phyloP scores from a whole-genome alignment of 2,113 vertebrate species.

The Rana temporaria region DNA sequence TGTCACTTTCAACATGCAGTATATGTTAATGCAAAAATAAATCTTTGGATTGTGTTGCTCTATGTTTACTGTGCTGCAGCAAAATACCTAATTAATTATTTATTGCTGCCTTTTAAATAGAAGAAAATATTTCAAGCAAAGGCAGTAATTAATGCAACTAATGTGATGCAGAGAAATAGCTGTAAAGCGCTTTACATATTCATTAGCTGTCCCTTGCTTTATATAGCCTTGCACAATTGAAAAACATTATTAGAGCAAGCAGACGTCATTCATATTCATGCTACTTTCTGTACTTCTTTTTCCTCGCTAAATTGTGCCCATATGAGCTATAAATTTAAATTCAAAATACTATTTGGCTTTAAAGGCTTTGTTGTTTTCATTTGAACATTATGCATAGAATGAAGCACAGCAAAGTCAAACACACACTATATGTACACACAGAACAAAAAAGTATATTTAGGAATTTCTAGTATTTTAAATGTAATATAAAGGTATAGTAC shows the following conservation, averaged over 20 bases:
- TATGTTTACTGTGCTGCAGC: not conserved
- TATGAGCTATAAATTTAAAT: conserved; percentile 11
- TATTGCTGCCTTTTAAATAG: conserved; percentile 9
- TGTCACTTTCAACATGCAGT: no score
- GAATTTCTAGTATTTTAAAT: no score
- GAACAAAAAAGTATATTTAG: no score
- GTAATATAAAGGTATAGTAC: no score
- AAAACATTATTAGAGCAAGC: conserved; percentile 16
- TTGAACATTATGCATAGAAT: not conserved
- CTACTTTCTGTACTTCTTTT: conserved; percentile 12
- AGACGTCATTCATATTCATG: conserved; percentile 31
- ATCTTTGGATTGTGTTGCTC: not conserved
- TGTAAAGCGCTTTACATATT: conserved; percentile 32
- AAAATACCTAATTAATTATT: conserved; percentile 12
- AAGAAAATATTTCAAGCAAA: conserved; percentile 6
- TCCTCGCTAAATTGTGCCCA: conserved; percentile 5
- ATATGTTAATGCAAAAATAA: not conserved
- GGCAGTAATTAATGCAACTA: conserved; percentile 26
- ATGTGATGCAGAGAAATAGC: conserved; percentile 15
- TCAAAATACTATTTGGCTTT: not conserved
- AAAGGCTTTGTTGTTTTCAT: conserved; percentile 20
- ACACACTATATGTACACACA: not conserved
- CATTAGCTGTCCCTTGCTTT: conserved; percentile 34
- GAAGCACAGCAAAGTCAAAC: not conserved
- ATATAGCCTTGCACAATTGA: conserved; percentile 18